Conservation (phyloP, 2,113 vertebrate species). For the Notothenia rossii region DNA sequence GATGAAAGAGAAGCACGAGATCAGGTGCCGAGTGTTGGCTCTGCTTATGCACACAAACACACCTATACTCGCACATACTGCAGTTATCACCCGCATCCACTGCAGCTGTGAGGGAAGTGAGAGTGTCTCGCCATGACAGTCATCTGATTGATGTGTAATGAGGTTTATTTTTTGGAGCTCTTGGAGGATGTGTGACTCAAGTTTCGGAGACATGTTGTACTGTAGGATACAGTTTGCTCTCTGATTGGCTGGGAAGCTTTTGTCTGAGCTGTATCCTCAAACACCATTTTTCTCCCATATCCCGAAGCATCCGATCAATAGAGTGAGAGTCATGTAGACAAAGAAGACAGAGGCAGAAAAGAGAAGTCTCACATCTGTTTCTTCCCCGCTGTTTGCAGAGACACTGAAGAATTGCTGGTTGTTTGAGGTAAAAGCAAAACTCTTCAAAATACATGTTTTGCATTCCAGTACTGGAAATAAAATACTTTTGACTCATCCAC, state of each 20-base stretch:
- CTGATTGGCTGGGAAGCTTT: slow-evolving; percentile 31
- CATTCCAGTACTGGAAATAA: not conserved
- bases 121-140: slow-evolving; percentile 10
- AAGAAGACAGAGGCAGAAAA: slow-evolving; percentile 37
- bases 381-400: slow-evolving; percentile 45
- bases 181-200: slow-evolving; percentile 18
- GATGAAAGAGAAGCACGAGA: slow-evolving; percentile 58
- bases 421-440: slow-evolving; percentile 43
- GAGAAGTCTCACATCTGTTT: slow-evolving; percentile 45
- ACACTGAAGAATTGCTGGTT: not conserved
- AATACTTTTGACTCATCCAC: slow-evolving; percentile 17
- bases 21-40: slow-evolving; percentile 21
- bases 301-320: slow-evolving; percentile 51
- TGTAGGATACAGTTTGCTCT: slow-evolving; percentile 15
- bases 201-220: slow-evolving; percentile 1
- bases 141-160: slow-evolving; percentile 14
- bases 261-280: slow-evolving; percentile 12
- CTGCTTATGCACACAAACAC: slow-evolving; percentile 30
- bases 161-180: not conserved
- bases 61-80: slow-evolving; percentile 9
- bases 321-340: slow-evolving; percentile 9
- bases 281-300: slow-evolving; percentile 34
- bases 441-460: slow-evolving; percentile 20
- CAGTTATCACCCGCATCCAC: slow-evolving; percentile 48
- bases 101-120: slow-evolving; percentile 46